Conservation (phyloP, 53 echinoderm and acorn worm species). For the Paelopatides confundens region DNA sequence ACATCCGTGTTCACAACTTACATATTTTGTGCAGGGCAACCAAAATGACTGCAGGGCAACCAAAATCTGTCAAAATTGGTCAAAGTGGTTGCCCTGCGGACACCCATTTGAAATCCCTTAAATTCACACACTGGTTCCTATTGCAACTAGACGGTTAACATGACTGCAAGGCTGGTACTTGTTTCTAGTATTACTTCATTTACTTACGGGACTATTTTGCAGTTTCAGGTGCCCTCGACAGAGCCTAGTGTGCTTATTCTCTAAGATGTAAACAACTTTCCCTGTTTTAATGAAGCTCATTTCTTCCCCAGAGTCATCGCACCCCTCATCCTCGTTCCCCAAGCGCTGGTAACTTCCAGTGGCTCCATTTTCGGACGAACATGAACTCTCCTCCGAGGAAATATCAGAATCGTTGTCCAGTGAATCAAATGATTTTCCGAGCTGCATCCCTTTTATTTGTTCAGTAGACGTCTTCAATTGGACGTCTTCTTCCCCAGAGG, state of each 20-base stretch:
- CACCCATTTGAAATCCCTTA: no score
- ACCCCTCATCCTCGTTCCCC: neutral
- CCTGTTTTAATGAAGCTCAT: conserved; percentile 63
- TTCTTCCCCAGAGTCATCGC: neutral
- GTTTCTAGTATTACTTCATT: neutral
- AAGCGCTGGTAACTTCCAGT: neutral
- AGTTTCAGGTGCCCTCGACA: conserved; percentile 81
- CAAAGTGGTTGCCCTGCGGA: no score
- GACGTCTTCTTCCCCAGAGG: conserved; percentile 61
- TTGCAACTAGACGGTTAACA: neutral
- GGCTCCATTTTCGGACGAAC: neutral
- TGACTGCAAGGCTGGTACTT: no score
- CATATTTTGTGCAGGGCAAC: no score
- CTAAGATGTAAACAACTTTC: conserved; percentile 88
- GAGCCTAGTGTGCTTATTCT: conserved; percentile 88
- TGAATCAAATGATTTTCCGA: conserved; percentile 38
- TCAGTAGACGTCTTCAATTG: conserved; percentile 10
- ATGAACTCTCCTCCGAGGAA: conserved; percentile 22
- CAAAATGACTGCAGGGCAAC: no score
- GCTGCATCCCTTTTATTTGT: conserved; percentile 16
- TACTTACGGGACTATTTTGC: conserved; percentile 58
- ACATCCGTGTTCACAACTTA: no score
- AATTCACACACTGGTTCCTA: no score
- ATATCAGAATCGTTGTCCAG: conserved; percentile 30
- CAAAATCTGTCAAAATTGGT: no score